These are phyloP conservation scores for Saxicola maurus DNA, from an alignment of 2,797 vertebrate genomes.

Conservation along the genomic window DNA sequence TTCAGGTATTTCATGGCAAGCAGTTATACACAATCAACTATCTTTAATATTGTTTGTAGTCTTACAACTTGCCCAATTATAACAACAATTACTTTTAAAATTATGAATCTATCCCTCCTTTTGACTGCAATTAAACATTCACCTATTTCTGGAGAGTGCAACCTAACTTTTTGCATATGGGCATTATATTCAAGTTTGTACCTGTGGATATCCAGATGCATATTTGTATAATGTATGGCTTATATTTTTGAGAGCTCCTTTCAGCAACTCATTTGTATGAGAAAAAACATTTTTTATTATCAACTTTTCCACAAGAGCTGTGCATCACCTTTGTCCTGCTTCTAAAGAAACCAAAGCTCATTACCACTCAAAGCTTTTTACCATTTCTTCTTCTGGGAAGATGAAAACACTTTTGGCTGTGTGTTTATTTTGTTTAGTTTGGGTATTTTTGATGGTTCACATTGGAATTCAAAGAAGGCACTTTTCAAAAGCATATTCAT, in stretches of 20 bases:
- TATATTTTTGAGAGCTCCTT: background rate
- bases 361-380: background rate
- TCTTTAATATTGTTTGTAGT: background rate
- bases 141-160: background rate
- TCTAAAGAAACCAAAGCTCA: background rate
- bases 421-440: background rate
- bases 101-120: background rate
- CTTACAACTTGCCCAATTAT: background rate
- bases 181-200: background rate
- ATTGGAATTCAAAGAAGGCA: background rate
- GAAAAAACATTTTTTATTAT: background rate
- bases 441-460: background rate
- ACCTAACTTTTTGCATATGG: background rate
- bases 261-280: background rate
- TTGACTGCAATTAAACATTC: background rate
- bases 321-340: background rate
- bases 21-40: background rate
- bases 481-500: background rate
- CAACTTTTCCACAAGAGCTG: rapidly evolving
- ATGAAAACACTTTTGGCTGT: background rate
- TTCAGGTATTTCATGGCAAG: constrained; percentile 2
- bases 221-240: background rate
- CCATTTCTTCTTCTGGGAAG: background rate
- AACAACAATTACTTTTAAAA: background rate
- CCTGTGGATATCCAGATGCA: background rate